Percentiles rank a stretch among this genome's conserved stretches.
Conservation (phyloP, 2,113 vertebrate genomes). For the Crotalus helleri region DNA sequence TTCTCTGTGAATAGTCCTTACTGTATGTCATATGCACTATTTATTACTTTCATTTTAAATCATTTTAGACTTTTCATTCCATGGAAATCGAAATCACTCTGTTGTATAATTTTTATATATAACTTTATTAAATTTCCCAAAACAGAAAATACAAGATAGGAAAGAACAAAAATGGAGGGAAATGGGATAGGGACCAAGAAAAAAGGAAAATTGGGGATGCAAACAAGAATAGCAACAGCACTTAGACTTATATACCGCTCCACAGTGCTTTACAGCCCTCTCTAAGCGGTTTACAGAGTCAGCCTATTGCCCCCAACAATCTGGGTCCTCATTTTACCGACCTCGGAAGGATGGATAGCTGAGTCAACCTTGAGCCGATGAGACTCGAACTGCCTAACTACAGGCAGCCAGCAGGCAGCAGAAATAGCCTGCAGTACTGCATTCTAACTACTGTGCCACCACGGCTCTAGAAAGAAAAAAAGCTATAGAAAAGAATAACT, state of each 20-base stretch:
- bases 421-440: too few species aligned
- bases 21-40: not conserved
- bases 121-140: not conserved
- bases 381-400: too few species aligned
- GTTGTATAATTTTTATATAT: not conserved
- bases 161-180: not conserved
- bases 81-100: not conserved
- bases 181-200: not conserved
- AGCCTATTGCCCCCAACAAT: too few species aligned
- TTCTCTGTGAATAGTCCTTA: not conserved
- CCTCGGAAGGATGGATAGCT: too few species aligned
- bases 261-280: too few species aligned
- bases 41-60: not conserved
- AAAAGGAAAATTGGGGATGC: not conserved
- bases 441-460: too few species aligned
- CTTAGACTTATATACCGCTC: too few species aligned
- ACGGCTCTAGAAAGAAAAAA: not conserved
- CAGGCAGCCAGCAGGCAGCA: too few species aligned
- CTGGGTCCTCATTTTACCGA: too few species aligned
- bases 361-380: too few species aligned
- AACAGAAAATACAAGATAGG: not conserved
- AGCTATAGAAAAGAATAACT: not conserved
- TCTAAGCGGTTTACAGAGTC: too few species aligned
- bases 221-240: not conserved
- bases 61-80: not conserved